These are phyloP conservation scores for Pedicia rivosa DNA, from an alignment of 2,888 invertebrate genomes.

Conservation along the genomic window DNA sequence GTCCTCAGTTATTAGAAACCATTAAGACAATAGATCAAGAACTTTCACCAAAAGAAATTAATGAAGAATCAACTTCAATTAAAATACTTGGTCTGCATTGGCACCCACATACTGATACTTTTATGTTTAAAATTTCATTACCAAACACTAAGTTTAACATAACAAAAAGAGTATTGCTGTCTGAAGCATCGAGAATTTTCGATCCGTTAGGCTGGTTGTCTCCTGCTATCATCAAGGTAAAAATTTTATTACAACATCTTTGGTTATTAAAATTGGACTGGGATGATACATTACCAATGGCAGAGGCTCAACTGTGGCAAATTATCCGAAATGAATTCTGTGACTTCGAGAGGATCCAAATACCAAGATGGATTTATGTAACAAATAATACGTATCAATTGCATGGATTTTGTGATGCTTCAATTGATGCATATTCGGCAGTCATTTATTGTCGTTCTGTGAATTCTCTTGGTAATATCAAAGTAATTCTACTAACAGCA, in stretches of 20 bases:
- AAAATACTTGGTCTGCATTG: not conserved
- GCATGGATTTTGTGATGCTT: slow-evolving; percentile 4
- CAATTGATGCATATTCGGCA: not conserved
- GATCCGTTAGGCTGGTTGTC: not conserved
- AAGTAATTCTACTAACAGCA: slow-evolving; percentile 8
- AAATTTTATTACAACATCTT: not conserved
- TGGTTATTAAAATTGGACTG: too few relatives aligned
- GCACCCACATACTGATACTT: not conserved
- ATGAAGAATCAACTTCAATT: not conserved
- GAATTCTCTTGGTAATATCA: slow-evolving; percentile 2
- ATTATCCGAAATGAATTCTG: not conserved
- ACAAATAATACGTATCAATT: not conserved
- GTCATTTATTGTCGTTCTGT: slow-evolving; percentile 6
- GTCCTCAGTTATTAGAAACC: not conserved
- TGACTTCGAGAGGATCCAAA: not conserved
- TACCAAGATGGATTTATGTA: not conserved
- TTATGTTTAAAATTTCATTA: not conserved
- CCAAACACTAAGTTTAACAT: not conserved
- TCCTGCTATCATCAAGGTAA: not conserved
- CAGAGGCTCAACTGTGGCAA: not conserved
- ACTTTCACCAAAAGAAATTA: not conserved
- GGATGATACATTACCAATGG: too few relatives aligned
- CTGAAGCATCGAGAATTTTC: not conserved
- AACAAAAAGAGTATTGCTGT: not conserved
- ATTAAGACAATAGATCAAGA: not conserved